Evolutionary conservation across 2,888 invertebrate genomes (phyloP).

Genomic region (Crocallis elinguaria): DNA sequence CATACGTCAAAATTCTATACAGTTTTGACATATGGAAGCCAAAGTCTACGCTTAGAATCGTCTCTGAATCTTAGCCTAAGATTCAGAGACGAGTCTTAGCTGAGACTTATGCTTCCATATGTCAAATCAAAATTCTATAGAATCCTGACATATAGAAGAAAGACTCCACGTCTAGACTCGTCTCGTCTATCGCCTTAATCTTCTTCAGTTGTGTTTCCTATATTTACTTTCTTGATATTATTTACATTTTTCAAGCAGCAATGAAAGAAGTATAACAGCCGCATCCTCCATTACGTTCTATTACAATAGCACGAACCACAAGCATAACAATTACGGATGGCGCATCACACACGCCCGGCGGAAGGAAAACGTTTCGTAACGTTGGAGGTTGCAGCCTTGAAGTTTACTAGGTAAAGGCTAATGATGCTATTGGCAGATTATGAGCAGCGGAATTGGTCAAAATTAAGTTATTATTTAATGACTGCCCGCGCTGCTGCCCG

Average conservation of each 20-base stretch:
- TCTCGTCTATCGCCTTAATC: no score
- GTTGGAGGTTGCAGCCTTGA: conserved; percentile 37
- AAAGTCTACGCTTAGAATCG: no score
- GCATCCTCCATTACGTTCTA: conserved; percentile 32
- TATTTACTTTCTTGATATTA: no score
- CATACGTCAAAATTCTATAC: no score
- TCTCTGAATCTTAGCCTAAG: no score
- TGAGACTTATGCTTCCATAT: no score
- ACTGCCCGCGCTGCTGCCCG: not conserved
- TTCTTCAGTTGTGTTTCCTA: no score
- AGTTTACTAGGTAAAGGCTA: conserved; percentile 41
- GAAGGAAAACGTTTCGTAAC: conserved; percentile 74
- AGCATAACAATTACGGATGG: conserved; percentile 42
- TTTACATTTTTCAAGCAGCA: not conserved
- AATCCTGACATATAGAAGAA: no score
- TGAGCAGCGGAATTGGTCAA: conserved; percentile 5
- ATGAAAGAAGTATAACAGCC: not conserved
- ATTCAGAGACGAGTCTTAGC: no score
- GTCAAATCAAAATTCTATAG: no score
- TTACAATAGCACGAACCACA: conserved; percentile 32
- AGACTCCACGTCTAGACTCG: no score
- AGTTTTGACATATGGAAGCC: no score
- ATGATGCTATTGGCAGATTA: conserved; percentile 23
- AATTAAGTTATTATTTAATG: conserved; percentile 18
- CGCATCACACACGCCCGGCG: conserved; percentile 47